Conservation (phyloP, 2,888 invertebrate species). For the Drosophila melanosoma region DNA sequence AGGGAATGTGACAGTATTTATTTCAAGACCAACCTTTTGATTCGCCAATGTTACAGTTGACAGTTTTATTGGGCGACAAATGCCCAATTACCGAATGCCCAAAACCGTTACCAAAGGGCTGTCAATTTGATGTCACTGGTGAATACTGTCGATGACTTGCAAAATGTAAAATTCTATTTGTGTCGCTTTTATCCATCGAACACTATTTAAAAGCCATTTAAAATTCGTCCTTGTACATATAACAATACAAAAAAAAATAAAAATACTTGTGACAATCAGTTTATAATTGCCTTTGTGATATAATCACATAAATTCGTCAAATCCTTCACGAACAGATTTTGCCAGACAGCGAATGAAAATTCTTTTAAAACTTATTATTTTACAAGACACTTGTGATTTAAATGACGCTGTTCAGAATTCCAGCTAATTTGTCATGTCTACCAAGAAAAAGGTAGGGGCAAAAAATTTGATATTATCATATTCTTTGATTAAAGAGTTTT, state of each 20-base stretch:
- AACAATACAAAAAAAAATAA: too few species aligned
- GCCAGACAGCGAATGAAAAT: neutral
- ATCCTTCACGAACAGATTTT: neutral
- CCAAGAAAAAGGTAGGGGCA: neutral
- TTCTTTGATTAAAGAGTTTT: neutral
- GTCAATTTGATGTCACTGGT: constrained; percentile 12
- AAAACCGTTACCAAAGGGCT: constrained; percentile 8
- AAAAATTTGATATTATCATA: too few species aligned
- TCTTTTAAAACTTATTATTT: neutral
- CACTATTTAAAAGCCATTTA: neutral
- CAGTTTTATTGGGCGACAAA: constrained; percentile 34
- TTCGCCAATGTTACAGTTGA: constrained; percentile 18
- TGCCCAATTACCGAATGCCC: constrained; percentile 16
- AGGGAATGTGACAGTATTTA: constrained; percentile 10
- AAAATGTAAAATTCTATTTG: neutral
- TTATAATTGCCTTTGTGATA: neutral
- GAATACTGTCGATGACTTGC: constrained; percentile 7
- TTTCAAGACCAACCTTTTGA: constrained; percentile 6
- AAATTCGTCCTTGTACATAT: neutral
- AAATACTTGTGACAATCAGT: neutral
- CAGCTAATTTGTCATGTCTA: neutral
- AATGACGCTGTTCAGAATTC: neutral
- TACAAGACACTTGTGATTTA: too few species aligned
- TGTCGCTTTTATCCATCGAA: neutral
- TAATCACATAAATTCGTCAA: neutral